Base-by-base conservation (phyloP, 1,140 invertebrate genomes). In the Ephestia elutella region DNA sequence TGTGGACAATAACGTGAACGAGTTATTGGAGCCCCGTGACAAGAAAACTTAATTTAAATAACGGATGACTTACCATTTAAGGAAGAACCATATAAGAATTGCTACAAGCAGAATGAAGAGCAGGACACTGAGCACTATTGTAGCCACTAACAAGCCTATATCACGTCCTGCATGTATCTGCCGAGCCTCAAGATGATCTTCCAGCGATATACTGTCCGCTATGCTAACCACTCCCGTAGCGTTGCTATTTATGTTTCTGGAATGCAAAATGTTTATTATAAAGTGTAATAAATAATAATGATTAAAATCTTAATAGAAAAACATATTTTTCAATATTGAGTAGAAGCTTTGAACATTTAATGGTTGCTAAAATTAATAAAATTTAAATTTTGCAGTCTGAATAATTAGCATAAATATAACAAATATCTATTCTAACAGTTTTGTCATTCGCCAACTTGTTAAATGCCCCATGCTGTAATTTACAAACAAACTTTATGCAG, bases 111-210 rank as follows among this genome's bases (percentile, higher is more conserved):
- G 15, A 65, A 83, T 67, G 60, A 87, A 74, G 30, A 87, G 67
- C 21, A 86, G 59, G 50, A 75, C 55, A 21, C 76, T 77, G 8
- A 87, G 76, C 57, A 73, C 63, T 72, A 87, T 85, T 32, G 82
- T 85, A 9, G 82, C 66, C 11, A 68, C 74, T 61, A 87, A 72
- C 62, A 87, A 72, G 57, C 71, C 80, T 28, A 63, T 74, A 60
- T 78, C 70, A 78, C 75, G 71, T 75, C 57, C 75, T 32, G 65
- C 54, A 65, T 66, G 75, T 72, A 74, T 75, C 70, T 73, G 68
- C 18, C 68, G 59, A 64, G 62, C 64, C 60, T 74, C 74, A 30
- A 87, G 71, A 80, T 86, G 70, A 79, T 86, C 81, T 82, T 82
- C 72, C 18, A 87, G 61, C 32, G 81, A 75, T 75, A 78, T 49